Conservation (phyloP, 2,797 vertebrate species). For the Hyperoplus immaculatus region DNA sequence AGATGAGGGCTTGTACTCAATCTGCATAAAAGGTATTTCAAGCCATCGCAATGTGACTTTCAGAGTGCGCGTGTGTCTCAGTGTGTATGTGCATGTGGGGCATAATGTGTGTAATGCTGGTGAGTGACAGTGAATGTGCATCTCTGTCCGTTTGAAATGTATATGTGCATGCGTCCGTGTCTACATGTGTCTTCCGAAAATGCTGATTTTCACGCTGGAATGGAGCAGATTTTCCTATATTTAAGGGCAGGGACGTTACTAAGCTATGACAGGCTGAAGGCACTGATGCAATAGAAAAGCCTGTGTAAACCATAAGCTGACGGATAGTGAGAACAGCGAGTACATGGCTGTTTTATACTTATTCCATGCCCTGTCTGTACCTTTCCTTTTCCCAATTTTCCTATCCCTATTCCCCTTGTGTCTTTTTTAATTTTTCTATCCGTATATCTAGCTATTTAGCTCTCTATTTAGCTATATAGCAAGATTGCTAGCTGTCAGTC, state of each 20-base stretch:
- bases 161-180: slow-evolving; percentile 7
- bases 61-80: slow-evolving; percentile 29
- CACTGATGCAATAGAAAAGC: slow-evolving; percentile 75
- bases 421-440: neutral
- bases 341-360: slow-evolving; percentile 43
- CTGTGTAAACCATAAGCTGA: slow-evolving; percentile 75
- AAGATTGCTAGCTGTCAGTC: neutral
- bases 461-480: neutral
- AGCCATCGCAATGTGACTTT: slow-evolving; percentile 76
- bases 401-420: neutral
- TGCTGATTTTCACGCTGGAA: slow-evolving; percentile 71
- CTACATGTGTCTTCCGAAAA: slow-evolving; percentile 56
- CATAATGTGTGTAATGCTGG: slow-evolving; percentile 14
- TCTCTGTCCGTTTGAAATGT: slow-evolving; percentile 4
- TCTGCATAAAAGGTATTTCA: slow-evolving; percentile 75
- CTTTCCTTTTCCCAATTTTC: neutral
- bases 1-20: slow-evolving; percentile 69
- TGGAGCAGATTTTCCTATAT: slow-evolving; percentile 77
- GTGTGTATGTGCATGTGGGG: neutral
- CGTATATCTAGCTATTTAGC: neutral
- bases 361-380: slow-evolving; percentile 18
- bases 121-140: slow-evolving; percentile 31
- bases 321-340: slow-evolving; percentile 54
- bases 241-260: slow-evolving; percentile 69
- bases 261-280: slow-evolving; percentile 74